These are phyloP conservation scores for Apis cerana DNA, from an alignment of 1,140 invertebrate species.

Conservation along the genomic window DNA sequence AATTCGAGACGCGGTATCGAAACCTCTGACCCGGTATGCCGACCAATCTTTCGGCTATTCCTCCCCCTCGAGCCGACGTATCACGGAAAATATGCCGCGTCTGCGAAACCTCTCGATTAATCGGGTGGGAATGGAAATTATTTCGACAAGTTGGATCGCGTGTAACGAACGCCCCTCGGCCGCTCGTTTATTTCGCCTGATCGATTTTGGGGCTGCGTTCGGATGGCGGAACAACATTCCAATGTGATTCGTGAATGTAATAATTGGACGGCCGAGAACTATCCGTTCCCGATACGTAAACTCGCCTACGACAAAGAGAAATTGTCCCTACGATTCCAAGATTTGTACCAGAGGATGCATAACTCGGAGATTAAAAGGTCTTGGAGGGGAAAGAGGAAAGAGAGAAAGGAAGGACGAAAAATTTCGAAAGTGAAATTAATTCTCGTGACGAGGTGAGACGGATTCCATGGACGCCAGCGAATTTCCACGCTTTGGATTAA, in stretches of 20 bases:
- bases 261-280: not conserved
- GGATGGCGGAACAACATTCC: too few species aligned
- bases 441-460: not conserved
- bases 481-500: constrained; percentile 15
- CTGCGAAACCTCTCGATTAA: not conserved
- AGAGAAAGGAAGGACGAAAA: not conserved
- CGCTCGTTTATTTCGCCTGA: not conserved
- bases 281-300: too few species aligned
- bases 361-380: too few species aligned
- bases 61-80: not conserved
- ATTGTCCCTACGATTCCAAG: too few species aligned
- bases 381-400: not conserved
- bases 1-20: constrained; percentile 73
- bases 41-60: constrained; percentile 39
- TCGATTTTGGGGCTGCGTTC: not conserved
- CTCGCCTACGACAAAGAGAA: too few species aligned
- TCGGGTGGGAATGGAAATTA: constrained; percentile 4
- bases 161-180: not conserved
- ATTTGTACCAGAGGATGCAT: too few species aligned
- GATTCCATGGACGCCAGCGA: constrained; percentile 1
- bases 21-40: constrained; percentile 75
- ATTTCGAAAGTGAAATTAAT: too few species aligned
- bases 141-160: not conserved
- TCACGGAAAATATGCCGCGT: not conserved
- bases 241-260: not conserved